Conservation (phyloP, 2,797 vertebrate species). For the Euphonia xanthogaster region DNA sequence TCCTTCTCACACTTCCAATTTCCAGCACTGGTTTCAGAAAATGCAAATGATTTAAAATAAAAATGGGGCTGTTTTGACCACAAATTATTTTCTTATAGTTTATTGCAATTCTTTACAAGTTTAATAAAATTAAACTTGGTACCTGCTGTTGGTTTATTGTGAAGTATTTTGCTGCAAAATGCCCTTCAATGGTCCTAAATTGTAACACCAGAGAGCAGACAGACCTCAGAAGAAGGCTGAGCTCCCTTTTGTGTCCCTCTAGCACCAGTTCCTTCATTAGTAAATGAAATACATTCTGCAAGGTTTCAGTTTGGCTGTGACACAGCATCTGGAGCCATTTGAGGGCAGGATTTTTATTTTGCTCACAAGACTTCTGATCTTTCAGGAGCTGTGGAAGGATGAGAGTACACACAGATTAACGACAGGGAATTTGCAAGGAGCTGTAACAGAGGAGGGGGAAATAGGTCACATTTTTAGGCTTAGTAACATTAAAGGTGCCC, state of each 20-base stretch:
- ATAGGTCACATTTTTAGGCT: slow-evolving; percentile 38
- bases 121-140: neutral
- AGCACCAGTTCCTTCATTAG: neutral
- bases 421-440: neutral
- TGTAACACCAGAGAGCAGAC: neutral
- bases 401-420: neutral
- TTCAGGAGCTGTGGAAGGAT: neutral
- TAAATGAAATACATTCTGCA: neutral
- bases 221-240: neutral
- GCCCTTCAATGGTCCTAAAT: neutral
- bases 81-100: neutral
- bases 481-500: slow-evolving; percentile 46
- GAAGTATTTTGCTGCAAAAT: neutral
- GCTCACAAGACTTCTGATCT: neutral
- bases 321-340: neutral
- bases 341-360: neutral
- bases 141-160: neutral
- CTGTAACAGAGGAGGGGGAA: neutral
- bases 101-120: neutral
- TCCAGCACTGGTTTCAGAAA: neutral
- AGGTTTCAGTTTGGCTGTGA: neutral
- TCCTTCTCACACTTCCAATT: neutral
- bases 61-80: neutral
- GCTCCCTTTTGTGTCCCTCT: neutral
- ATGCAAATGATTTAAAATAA: neutral